A percentile compares a stretch with the other conserved stretches of the same genome.
These are phyloP conservation scores for Petroica traversi DNA, from an alignment of 2,113 vertebrate species.

Conservation along the genomic window DNA sequence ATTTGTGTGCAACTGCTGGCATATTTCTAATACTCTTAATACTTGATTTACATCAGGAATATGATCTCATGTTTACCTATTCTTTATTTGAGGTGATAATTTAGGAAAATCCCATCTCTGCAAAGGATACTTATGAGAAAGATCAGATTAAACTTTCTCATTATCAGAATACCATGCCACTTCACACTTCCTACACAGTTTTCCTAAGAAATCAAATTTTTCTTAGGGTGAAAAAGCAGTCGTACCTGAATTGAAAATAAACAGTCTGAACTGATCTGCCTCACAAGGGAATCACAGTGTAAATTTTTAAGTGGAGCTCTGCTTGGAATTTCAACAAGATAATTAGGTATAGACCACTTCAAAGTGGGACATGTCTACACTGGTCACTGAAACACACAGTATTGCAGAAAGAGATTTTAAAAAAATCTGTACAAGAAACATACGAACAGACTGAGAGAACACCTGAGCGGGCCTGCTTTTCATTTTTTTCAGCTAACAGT, in stretches of 20 bases:
- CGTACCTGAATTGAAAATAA: conserved; percentile 6
- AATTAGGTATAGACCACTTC: conserved; percentile 49
- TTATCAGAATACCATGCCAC: neutral
- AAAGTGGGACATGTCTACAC: conserved; percentile 36
- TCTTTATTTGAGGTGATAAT: neutral
- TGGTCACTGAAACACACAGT: neutral
- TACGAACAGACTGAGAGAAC: neutral
- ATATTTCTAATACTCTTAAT: neutral
- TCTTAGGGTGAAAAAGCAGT: conserved; percentile 44
- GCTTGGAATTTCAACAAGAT: conserved; percentile 50
- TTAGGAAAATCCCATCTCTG: neutral
- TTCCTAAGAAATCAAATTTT: neutral
- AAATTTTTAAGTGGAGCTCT: conserved; percentile 46
- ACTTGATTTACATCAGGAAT: neutral
- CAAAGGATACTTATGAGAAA: neutral
- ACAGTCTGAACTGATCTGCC: conserved; percentile 39
- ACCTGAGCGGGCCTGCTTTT: neutral
- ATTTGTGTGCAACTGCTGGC: neutral
- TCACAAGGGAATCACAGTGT: conserved; percentile 31
- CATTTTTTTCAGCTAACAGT: neutral
- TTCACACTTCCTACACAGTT: neutral
- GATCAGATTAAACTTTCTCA: neutral
- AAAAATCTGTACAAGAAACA: neutral
- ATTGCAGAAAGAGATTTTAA: neutral
- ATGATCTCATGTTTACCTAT: neutral